Evolutionary conservation across 2,113 vertebrate species (phyloP), one percentile per base, ranked within the genome.

Genomic region (Apodemus speciosus): DNA sequence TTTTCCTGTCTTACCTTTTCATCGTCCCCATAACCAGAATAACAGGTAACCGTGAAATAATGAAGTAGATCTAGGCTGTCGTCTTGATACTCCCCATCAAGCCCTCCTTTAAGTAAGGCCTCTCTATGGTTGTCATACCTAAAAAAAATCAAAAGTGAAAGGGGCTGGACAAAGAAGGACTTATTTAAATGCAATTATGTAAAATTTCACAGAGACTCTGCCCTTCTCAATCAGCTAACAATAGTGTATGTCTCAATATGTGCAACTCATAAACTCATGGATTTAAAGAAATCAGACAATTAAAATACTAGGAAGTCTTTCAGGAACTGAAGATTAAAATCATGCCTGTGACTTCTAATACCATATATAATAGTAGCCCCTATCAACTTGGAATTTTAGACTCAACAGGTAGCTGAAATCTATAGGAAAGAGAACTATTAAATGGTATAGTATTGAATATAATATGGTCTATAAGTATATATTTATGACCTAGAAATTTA

Each of bases 101-200:
- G 94, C 6, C 99, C 99, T 32, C 99, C 99, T 98, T 98, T 99
- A 92, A 99, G 97, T 88, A 99, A 97, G 53, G 99, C 99, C 3
- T 99, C 99, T 84, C 99, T 98, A 96, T 99, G 99, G 97, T 98
- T 99, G 97, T 99, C 99, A 80, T 99, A 99, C 99, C 99, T 99
- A 93, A 53, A 71, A 71, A 86, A 15, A 96, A 93, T 92, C 40
- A 94, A 58, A 58, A n/a, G 30, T 21, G n/a, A 62, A 68, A 85
- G 68, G 11, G 3, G 43, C 32, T 21, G 25, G 64, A 35, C 62
- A 96, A 76, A 6, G 6, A 88, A 85, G n/a, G 84, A n/a, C 43
- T 69, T 13, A 51, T 18, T 62, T 62, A 83, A 62, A 43, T 62
- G 18, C 9, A 62, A 43, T 62, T 62, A 83, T 4, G 30, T 43